Base-by-base conservation (phyloP, 2,888 invertebrate species). In the Oxytorus armatus region DNA sequence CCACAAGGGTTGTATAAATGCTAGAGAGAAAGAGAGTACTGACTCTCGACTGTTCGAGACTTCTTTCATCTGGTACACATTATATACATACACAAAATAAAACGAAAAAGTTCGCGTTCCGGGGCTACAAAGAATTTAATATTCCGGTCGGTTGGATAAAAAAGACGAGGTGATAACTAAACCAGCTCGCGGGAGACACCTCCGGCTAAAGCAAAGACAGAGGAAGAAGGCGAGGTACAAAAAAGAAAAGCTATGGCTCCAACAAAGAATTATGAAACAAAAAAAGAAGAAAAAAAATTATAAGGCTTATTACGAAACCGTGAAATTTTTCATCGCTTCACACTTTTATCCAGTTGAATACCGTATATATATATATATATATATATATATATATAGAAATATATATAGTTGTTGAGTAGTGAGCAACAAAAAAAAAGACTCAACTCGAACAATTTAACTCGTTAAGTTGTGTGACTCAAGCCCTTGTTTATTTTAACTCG, bases 71-170 rank as follows among this genome's bases (percentile, higher is more conserved):
- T n/a, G 49, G 18, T 51, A 51, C 23, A n/a, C n/a, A 23, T 51
- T 51, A 29, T 36, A 51, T 10, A 51, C 1, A 51, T 23, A 3
- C 23, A 51, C 2, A 51, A 51, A 51, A 51, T 23, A 55, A 33
- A 76, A 59, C 25, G 61, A 14, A 2, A n/a, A 14, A 14, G 14
- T 44, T 44, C 18, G 21, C 16, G 53, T 61, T 42, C 23, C 42
- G 39, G 18, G 25, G 53, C 16, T 63, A 76, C 53, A 53, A 68
- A 76, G 76, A 76, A 76, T 63, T 69, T 76, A 76, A 69, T 76
- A 76, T 76, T 69, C 69, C 68, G 61, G 68, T 69, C 29, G 42
- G 61, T 21, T 47, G 69, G 44, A 69, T 63, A 23, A 55, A 72
- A 76, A 57, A 57, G 49, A 59, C 16, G 66, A 42, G 59, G 61